phyloP scores from a whole-genome alignment of 2,888 invertebrate species.

The Tipula confusa region DNA sequence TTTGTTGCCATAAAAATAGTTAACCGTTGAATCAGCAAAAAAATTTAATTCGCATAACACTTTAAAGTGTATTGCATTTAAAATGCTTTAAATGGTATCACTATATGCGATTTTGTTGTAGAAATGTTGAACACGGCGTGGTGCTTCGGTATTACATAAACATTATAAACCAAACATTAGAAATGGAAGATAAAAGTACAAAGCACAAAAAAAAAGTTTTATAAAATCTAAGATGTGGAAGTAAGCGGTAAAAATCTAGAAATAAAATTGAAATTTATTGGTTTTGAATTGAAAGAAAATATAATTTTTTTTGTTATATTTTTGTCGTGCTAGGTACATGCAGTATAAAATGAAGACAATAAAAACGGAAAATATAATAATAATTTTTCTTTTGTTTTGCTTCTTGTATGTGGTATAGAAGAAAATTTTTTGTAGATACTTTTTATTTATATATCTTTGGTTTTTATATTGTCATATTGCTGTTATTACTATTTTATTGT shows the following conservation, averaged over 20 bases:
- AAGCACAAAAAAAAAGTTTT: background rate
- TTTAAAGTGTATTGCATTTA: background rate
- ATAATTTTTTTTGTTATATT: background rate
- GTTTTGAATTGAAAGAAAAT: slow-evolving; percentile 16
- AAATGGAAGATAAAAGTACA: too few species aligned
- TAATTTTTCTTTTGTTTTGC: background rate
- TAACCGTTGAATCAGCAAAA: background rate
- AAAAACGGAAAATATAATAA: background rate
- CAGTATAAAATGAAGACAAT: background rate
- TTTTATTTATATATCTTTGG: background rate
- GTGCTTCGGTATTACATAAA: background rate
- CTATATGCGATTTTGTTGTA: background rate
- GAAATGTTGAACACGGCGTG: background rate
- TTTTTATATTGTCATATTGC: background rate
- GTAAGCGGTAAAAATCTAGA: background rate
- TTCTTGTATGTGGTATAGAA: background rate
- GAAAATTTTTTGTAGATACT: background rate
- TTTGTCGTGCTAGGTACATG: background rate
- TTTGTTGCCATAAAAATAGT: background rate
- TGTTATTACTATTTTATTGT: too few species aligned
- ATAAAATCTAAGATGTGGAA: background rate
- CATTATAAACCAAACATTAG: background rate
- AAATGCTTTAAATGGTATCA: background rate
- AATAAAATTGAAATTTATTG: slow-evolving; percentile 17
- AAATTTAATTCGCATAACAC: background rate